Conservation (phyloP, 1,140 invertebrate genomes). For the Myzus persicae region DNA sequence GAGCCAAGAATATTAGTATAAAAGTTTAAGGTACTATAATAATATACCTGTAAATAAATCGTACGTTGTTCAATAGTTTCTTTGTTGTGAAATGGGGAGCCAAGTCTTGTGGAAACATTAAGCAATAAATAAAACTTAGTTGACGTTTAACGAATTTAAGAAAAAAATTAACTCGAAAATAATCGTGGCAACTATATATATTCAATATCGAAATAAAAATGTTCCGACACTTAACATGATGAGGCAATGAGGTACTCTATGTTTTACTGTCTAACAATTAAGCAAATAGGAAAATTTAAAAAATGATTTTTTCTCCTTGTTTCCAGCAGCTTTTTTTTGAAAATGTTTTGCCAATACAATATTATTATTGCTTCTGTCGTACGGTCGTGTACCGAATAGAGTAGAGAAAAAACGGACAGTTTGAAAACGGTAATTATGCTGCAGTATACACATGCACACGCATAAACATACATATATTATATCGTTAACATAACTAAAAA, state of each 20-base stretch:
- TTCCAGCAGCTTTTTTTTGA: neutral
- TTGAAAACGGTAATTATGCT: neutral
- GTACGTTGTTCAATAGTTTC: neutral
- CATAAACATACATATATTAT: neutral
- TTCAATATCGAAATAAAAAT: neutral
- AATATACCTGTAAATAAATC: neutral
- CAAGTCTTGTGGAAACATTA: neutral
- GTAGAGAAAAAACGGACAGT: neutral
- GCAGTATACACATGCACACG: neutral
- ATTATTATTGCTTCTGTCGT: neutral
- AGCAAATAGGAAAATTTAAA: neutral
- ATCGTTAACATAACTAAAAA: conserved; percentile 7
- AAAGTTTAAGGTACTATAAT: neutral
- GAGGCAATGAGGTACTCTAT: neutral
- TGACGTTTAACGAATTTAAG: neutral
- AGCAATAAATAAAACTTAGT: neutral
- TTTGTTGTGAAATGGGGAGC: neutral
- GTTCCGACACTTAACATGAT: neutral
- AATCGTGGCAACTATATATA: neutral
- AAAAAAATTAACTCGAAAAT: neutral
- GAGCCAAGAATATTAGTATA: neutral
- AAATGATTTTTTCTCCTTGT: neutral
- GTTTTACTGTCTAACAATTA: neutral
- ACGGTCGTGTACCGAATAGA: neutral
- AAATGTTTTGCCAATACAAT: neutral